Base-by-base conservation (phyloP, 2,888 invertebrate species). In the Ormyrus rosae region DNA sequence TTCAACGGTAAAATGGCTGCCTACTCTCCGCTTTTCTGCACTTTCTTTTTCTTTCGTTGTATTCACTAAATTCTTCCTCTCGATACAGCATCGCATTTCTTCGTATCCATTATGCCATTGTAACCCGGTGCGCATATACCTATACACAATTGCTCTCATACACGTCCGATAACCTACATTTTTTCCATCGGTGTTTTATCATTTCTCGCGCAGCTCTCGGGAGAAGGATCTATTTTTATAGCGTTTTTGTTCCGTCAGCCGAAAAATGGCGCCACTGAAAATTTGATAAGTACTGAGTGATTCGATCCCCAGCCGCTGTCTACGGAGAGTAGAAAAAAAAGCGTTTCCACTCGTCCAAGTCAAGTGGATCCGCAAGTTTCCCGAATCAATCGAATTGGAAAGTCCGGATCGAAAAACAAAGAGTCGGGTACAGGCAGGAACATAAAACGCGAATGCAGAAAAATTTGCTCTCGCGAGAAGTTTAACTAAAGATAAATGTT, bases 21-120 rank as follows among this genome's bases (percentile, higher is more conserved):
- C 61, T 9, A n/a, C 51, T 68, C 48, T 58, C 58, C 50, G 34
- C 51, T 11, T 67, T 11, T 70, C 53, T 48, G 34, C 53, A 53
- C 60, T 60, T 61, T 71, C 68, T 72, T 64, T 70, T 65, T 58
- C 75, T 75, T 67, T 51, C 51, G 56, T 45, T 13, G 64, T 55
- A 67, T 71, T 76, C 71, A 50, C 68, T 72, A 72, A 79, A 76
- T 76, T 76, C 68, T 70, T 80, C 63, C 71, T 76, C 75, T 72
- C 76, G 71, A 76, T 80, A 64, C 77, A 8, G 10, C 69, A 69
- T 77, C 69, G 77, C 77, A 50, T 77, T 73, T 81, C 73, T 75
- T 77, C 60, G 61, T 72, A 72, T 72, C 76, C 68, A 72, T 76
- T 76, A 76, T 76, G 63, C 61, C 69, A 10, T 53, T 60, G 19